Evolutionary conservation across 2,113 vertebrate genomes (phyloP).

Genomic region (Pimephales promelas): DNA sequence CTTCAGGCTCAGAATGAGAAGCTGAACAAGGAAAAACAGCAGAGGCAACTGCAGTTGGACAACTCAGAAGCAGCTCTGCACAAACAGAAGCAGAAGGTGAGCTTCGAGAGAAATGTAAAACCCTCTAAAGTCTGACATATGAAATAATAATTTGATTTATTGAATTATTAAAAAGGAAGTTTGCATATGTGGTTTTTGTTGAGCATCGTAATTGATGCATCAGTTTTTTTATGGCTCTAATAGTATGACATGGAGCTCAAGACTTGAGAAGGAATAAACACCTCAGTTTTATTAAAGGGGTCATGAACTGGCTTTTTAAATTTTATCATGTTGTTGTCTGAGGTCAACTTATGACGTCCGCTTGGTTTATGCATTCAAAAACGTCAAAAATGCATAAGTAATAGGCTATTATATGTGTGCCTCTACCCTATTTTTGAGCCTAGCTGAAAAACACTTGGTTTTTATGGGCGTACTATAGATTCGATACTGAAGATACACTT

Average conservation of each 20-base stretch:
- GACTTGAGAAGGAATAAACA: not conserved
- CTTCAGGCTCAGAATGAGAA: slow-evolving; percentile 76
- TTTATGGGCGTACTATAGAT: too few species aligned
- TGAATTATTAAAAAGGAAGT: too few species aligned
- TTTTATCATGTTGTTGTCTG: too few species aligned
- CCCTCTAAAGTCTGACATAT: not conserved
- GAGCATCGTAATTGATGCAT: not conserved
- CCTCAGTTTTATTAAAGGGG: not conserved
- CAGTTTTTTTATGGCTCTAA: too few species aligned
- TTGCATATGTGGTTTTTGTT: not conserved
- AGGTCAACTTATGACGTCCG: too few species aligned
- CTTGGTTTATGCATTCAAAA: too few species aligned
- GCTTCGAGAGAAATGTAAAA: not conserved
- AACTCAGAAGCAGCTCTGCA: slow-evolving; percentile 72
- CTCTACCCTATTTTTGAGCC: too few species aligned
- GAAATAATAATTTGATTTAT: not conserved
- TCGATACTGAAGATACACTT: too few species aligned
- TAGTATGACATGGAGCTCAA: not conserved
- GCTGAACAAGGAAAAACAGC: slow-evolving; percentile 76
- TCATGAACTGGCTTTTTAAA: too few species aligned
- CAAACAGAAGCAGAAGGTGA: slow-evolving; percentile 79
- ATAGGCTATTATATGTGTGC: too few species aligned
- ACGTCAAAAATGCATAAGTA: too few species aligned
- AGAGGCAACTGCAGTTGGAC: slow-evolving; percentile 81
- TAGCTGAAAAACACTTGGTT: too few species aligned